phyloP scores from a whole-genome alignment of 2,888 invertebrate species.

The Holacanthella duospinosa region DNA sequence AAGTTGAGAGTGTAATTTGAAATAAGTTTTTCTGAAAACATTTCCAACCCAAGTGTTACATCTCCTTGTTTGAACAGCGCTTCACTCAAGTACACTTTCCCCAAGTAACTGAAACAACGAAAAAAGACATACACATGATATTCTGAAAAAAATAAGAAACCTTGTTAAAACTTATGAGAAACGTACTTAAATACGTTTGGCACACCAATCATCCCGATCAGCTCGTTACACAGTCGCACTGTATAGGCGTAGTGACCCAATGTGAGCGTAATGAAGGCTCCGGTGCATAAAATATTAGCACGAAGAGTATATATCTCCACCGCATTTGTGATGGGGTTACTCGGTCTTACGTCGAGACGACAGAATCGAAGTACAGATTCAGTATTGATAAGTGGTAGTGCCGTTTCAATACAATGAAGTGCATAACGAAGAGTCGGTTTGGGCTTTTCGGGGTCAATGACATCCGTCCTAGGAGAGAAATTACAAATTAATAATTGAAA shows the following conservation, averaged over 20 bases:
- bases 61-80: slow-evolving; percentile 17
- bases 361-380: slow-evolving; percentile 41
- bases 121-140: neutral
- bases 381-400: slow-evolving; percentile 58
- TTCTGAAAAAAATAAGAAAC: too few relatives aligned
- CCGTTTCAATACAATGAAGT: slow-evolving; percentile 74
- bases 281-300: slow-evolving; percentile 59
- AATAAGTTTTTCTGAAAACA: neutral
- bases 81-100: slow-evolving; percentile 27
- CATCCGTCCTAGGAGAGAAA: neutral
- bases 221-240: slow-evolving; percentile 7
- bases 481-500: neutral
- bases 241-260: neutral
- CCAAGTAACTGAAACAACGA: slow-evolving; percentile 21
- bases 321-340: slow-evolving; percentile 28
- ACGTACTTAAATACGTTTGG: slow-evolving; percentile 1
- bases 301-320: slow-evolving; percentile 40
- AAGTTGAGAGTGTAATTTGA: neutral
- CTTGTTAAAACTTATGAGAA: neutral
- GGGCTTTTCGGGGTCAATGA: slow-evolving; percentile 44
- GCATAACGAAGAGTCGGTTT: slow-evolving; percentile 83
- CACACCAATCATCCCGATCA: slow-evolving; percentile 11
- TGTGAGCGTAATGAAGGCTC: slow-evolving; percentile 72
- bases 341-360: slow-evolving; percentile 23
- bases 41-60: slow-evolving; percentile 11